Percentiles rank a stretch among this genome's conserved stretches.
Evolutionary conservation across 30 jellyfish, hydroid and myxozoan genomes (phyloP).

Genomic region (Pelagia noctiluca): DNA sequence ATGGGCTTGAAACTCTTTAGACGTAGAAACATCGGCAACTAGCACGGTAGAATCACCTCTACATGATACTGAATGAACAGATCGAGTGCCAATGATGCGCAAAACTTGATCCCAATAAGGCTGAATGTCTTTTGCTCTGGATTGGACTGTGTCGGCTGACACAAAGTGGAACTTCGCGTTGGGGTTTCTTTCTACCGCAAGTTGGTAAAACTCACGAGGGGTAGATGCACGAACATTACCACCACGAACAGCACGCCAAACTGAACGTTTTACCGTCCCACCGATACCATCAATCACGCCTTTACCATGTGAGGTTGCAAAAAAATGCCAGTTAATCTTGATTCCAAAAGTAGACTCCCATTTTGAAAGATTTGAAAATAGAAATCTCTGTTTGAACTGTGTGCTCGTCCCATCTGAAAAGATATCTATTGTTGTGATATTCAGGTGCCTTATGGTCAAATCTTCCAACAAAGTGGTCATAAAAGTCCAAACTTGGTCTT

Average conservation of each 20-base stretch:
- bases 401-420: slow-evolving; percentile 43
- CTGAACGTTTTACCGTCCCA: slow-evolving; percentile 61
- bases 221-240: slow-evolving; percentile 6
- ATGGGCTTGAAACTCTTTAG: slow-evolving; percentile 31
- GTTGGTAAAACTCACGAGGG: not conserved
- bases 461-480: slow-evolving; percentile 17
- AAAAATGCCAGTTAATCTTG: slow-evolving; percentile 43
- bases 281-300: slow-evolving; percentile 54
- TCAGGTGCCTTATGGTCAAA: slow-evolving; percentile 41
- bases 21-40: slow-evolving; percentile 33
- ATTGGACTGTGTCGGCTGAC: slow-evolving; percentile 35
- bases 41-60: slow-evolving; percentile 31
- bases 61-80: slow-evolving; percentile 38
- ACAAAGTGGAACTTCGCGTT: slow-evolving; percentile 11
- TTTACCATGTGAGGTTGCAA: slow-evolving; percentile 57
- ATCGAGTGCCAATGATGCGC: slow-evolving; percentile 17
- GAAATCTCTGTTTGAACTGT: slow-evolving; percentile 45
- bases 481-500: slow-evolving; percentile 26
- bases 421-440: slow-evolving; percentile 4
- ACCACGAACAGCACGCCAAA: slow-evolving; percentile 50
- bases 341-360: slow-evolving; percentile 20
- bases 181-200: not conserved
- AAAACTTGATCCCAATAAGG: slow-evolving; percentile 41
- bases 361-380: slow-evolving; percentile 37
- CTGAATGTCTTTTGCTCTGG: slow-evolving; percentile 28